Evolutionary conservation across 2,113 vertebrate genomes (phyloP).

Genomic region (Turdus rufiventris): DNA sequence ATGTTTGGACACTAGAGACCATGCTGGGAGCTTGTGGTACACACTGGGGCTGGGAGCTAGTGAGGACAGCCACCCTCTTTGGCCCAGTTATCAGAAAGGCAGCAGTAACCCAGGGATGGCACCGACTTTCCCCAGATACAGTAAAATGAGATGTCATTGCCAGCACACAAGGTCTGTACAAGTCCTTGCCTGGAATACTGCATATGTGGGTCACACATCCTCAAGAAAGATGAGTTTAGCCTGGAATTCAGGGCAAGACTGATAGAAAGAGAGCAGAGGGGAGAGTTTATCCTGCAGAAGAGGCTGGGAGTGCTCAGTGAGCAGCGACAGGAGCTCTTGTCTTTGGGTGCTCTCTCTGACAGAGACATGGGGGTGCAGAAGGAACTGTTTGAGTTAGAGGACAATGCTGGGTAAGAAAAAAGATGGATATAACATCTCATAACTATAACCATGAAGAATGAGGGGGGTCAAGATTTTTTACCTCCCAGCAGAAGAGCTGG

Average conservation of each 20-base stretch:
- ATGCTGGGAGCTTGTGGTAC: background rate
- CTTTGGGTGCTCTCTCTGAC: background rate
- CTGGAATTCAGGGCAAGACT: background rate
- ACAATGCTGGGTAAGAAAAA: background rate
- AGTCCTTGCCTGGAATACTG: background rate
- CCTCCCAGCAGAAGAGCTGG: background rate
- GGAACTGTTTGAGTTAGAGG: background rate
- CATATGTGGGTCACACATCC: background rate
- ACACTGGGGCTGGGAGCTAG: background rate
- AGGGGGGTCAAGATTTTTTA: background rate
- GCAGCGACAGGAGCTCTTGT: background rate
- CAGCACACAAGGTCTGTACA: background rate
- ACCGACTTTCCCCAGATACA: background rate
- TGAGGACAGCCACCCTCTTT: background rate
- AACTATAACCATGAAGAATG: background rate
- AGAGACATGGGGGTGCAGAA: background rate
- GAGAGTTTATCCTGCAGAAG: background rate
- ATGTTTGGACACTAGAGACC: fast-evolving
- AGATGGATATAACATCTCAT: background rate
- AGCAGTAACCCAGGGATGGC: background rate
- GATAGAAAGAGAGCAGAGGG: background rate
- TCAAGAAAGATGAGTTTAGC: background rate
- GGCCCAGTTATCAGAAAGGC: background rate
- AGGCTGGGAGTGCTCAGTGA: background rate
- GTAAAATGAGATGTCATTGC: background rate